Evolutionary conservation across 2,113 vertebrate genomes (phyloP).

Genomic region (Hypocryptadius cinnamomeus): DNA sequence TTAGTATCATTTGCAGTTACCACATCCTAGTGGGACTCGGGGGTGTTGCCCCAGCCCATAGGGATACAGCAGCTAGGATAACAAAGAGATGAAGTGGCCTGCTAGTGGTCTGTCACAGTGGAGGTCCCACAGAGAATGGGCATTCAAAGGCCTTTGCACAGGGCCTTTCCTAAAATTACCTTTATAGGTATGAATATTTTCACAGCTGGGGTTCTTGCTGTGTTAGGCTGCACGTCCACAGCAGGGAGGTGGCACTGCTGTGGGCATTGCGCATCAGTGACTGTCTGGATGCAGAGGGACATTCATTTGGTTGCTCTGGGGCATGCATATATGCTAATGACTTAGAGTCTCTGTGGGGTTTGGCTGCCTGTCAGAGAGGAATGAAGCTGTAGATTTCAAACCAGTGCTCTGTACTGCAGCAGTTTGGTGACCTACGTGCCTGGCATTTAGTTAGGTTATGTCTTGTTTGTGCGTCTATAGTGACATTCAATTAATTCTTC

Average conservation of each 20-base stretch:
- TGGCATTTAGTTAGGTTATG: neutral
- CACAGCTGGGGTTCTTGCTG: rapidly evolving
- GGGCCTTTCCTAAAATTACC: neutral
- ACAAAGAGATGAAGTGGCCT: neutral
- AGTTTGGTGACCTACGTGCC: neutral
- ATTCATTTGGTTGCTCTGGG: neutral
- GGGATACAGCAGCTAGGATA: neutral
- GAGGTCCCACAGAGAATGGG: neutral
- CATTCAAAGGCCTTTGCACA: neutral
- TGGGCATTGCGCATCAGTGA: neutral
- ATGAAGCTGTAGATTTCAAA: conserved; percentile 11
- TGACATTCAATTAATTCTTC: neutral
- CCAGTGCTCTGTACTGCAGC: neutral
- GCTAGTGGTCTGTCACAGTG: neutral
- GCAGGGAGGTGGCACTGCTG: neutral
- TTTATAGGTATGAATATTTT: neutral
- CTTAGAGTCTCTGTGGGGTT: neutral
- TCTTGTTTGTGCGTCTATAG: neutral
- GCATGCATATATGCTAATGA: neutral
- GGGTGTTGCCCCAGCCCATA: neutral
- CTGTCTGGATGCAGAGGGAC: neutral
- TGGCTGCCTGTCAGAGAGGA: neutral
- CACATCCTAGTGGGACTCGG: too few relatives aligned
- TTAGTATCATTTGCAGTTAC: neutral
- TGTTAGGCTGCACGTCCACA: neutral